Percentiles rank a stretch among this genome's conserved stretches.
These are phyloP conservation scores for Lordiphosa fenestrarum DNA, from an alignment of 2,888 invertebrate species.

Conservation along the genomic window DNA sequence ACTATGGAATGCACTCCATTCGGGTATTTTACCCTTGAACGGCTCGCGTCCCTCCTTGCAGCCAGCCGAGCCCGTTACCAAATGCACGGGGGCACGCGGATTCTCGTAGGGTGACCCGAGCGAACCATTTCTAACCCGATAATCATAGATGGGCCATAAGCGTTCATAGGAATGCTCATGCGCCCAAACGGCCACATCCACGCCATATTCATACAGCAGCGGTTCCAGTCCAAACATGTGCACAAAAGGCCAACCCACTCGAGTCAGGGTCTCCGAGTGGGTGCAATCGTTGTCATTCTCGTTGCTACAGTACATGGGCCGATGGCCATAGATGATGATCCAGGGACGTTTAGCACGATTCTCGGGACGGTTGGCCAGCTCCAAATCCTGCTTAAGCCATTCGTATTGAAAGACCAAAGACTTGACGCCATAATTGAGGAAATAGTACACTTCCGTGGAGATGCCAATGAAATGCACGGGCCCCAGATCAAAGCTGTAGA, in stretches of 20 bases:
- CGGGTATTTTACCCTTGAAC: constrained; percentile 83
- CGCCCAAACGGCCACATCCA: constrained; percentile 97
- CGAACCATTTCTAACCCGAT: constrained; percentile 86
- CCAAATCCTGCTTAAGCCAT: constrained; percentile 92
- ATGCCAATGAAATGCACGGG: constrained; percentile 94
- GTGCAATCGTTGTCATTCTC: constrained; percentile 90
- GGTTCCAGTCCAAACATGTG: constrained; percentile 89
- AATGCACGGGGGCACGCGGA: constrained; percentile 92
- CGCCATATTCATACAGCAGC: constrained; percentile 92
- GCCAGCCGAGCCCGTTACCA: constrained; percentile 95
- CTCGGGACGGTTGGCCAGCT: constrained; percentile 86
- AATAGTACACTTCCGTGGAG: constrained; percentile 97
- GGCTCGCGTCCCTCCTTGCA: constrained; percentile 91
- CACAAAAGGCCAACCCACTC: constrained; percentile 85
- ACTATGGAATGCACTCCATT: constrained; percentile 93
- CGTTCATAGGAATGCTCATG: constrained; percentile 99
- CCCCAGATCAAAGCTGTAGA: constrained; percentile 94
- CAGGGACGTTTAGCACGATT: constrained; percentile 89
- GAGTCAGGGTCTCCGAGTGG: constrained; percentile 83
- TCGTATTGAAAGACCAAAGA: constrained; percentile 90
- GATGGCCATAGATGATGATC: constrained; percentile 91
- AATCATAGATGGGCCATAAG: constrained; percentile 95
- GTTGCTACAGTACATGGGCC: constrained; percentile 96
- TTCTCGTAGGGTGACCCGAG: constrained; percentile 82
- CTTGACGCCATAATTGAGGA: constrained; percentile 91